phyloP scores from a whole-genome alignment of 2,888 invertebrate species.

The Lysandra bellargus region DNA sequence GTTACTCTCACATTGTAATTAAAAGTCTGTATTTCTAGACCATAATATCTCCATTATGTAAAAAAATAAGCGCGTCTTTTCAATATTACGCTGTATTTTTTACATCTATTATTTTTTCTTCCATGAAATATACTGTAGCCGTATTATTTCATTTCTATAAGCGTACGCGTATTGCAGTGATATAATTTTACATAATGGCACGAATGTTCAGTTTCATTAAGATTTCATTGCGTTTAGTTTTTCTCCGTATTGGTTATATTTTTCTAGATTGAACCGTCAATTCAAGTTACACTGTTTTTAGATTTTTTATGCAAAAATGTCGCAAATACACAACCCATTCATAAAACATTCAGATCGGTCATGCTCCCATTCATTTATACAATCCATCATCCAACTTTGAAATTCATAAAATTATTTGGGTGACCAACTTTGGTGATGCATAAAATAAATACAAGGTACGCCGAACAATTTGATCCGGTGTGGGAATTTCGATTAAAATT shows the following conservation, averaged over 20 bases:
- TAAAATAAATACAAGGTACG: conserved; percentile 40
- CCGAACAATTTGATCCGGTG: conserved; percentile 41
- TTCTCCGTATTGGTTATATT: background rate
- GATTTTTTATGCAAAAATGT: background rate
- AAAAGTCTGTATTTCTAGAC: conserved; percentile 8
- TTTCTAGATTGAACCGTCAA: too few species aligned
- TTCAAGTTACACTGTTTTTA: background rate
- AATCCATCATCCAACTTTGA: conserved; percentile 19
- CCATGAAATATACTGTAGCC: background rate
- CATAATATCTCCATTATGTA: background rate
- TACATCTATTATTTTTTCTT: background rate
- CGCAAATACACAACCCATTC: background rate
- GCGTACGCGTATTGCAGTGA: background rate
- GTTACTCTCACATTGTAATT: conserved; percentile 8
- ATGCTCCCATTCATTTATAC: conserved; percentile 3
- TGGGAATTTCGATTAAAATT: conserved; percentile 44
- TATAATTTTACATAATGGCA: background rate
- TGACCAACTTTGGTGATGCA: conserved; percentile 31
- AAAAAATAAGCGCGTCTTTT: conserved; percentile 7
- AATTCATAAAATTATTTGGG: conserved; percentile 21
- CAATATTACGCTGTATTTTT: conserved; percentile 7
- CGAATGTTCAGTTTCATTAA: background rate
- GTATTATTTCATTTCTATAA: background rate
- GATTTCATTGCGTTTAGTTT: background rate
- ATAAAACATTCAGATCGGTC: conserved; percentile 24